These are phyloP conservation scores for Scaptodrosophila lebanonensis DNA, from an alignment of 1,140 invertebrate species.

Conservation along the genomic window DNA sequence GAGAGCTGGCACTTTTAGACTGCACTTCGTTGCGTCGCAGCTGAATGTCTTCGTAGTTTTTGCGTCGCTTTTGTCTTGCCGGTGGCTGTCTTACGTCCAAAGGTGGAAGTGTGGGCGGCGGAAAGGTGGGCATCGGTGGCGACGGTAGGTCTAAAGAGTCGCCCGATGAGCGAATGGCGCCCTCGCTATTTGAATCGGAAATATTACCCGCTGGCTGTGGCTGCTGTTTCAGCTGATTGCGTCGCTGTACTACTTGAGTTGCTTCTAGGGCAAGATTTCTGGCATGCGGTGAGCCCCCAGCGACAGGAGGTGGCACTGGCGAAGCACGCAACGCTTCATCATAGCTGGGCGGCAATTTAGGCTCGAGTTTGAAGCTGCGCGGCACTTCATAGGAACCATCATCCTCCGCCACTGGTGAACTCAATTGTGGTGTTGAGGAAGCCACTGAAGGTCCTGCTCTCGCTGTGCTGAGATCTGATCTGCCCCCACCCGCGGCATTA, in stretches of 20 bases:
- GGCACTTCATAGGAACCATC: constrained; percentile 66
- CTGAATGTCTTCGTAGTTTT: constrained; percentile 70
- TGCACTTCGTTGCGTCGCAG: constrained; percentile 22
- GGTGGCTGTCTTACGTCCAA: constrained; percentile 43
- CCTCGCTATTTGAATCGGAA: constrained; percentile 36
- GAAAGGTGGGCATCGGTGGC: constrained; percentile 63
- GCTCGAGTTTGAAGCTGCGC: constrained; percentile 7
- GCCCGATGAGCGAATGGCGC: constrained; percentile 3
- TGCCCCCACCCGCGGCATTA: constrained; percentile 29
- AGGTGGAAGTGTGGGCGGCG: constrained; percentile 46
- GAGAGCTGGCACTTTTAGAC: too few relatives aligned
- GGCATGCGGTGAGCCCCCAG: constrained; percentile 8
- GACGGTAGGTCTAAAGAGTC: constrained; percentile 28
- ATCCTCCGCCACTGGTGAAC: background rate
- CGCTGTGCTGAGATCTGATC: constrained; percentile 35
- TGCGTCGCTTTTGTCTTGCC: constrained; percentile 45
- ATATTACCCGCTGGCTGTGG: constrained; percentile 16
- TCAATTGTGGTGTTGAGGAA: background rate
- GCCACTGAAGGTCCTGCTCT: constrained; percentile 14
- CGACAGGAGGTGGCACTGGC: constrained; percentile 20
- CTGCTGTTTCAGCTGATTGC: constrained; percentile 28
- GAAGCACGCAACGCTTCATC: constrained; percentile 45
- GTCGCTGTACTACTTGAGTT: constrained; percentile 43
- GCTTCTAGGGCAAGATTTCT: constrained; percentile 53
- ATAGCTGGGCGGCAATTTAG: constrained; percentile 48